phyloP scores from a whole-genome alignment of 1,140 invertebrate species.

The Anagrus nilaparvatae region DNA sequence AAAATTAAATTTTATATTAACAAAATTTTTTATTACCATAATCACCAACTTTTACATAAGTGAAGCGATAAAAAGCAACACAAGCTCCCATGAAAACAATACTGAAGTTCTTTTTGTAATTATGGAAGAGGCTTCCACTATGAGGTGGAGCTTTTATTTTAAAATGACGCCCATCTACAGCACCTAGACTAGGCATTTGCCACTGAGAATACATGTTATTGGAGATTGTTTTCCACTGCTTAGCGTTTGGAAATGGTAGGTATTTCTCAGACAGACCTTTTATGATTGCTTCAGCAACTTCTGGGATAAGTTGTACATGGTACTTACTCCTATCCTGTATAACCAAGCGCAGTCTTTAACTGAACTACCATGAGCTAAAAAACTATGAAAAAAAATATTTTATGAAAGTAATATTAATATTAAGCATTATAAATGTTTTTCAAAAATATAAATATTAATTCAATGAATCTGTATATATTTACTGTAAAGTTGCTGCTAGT shows the following conservation, averaged over 20 bases:
- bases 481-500: too few species aligned
- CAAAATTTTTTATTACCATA: constrained; percentile 19
- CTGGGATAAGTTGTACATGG: neutral
- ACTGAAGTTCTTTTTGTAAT: constrained; percentile 39
- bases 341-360: neutral
- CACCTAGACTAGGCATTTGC: constrained; percentile 31
- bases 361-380: neutral
- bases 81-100: constrained; percentile 33
- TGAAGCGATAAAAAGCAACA: constrained; percentile 33
- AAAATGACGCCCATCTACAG: constrained; percentile 33
- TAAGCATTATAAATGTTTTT: too few species aligned
- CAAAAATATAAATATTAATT: too few species aligned
- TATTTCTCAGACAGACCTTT: neutral
- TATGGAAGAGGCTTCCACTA: constrained; percentile 33
- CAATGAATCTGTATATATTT: too few species aligned
- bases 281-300: neutral
- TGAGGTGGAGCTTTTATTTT: constrained; percentile 24
- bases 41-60: constrained; percentile 29
- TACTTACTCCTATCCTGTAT: neutral
- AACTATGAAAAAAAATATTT: neutral
- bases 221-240: constrained; percentile 18
- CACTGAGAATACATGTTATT: constrained; percentile 24
- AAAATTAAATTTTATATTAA: neutral
- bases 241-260: neutral
- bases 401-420: too few species aligned